A percentile compares a stretch with the other conserved stretches of the same genome.
Conservation (phyloP, 2,888 invertebrate species). For the Ennomos quercinarius region DNA sequence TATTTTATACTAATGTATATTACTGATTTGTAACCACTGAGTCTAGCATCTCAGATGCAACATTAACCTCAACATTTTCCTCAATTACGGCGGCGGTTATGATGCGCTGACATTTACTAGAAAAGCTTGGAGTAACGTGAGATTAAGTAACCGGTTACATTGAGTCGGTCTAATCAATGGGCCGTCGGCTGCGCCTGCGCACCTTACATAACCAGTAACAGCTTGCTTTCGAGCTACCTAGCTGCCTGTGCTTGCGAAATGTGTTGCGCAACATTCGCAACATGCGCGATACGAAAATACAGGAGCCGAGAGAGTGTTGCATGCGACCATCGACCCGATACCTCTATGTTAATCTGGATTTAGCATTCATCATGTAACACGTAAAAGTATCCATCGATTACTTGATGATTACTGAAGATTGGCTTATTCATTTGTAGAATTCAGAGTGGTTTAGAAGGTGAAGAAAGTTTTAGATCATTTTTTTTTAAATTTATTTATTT, state of each 20-base stretch:
- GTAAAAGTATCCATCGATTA: constrained; percentile 16
- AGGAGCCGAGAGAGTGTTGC: constrained; percentile 53
- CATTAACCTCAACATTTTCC: constrained; percentile 8
- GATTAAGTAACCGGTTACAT: constrained; percentile 75
- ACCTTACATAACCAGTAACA: constrained; percentile 65
- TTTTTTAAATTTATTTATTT: too few species aligned
- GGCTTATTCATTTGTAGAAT: constrained; percentile 8
- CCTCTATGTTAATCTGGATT: constrained; percentile 38
- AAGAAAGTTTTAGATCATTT: too few species aligned
- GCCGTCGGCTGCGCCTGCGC: constrained; percentile 53
- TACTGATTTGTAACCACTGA: constrained; percentile 4
- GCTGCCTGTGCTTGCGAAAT: constrained; percentile 74
- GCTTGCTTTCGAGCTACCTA: constrained; percentile 64
- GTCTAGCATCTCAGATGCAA: background rate
- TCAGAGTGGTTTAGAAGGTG: background rate
- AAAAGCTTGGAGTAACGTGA: constrained; percentile 50
- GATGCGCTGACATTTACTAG: constrained; percentile 31
- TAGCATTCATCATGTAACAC: constrained; percentile 26
- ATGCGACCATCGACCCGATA: constrained; percentile 41
- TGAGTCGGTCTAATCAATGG: constrained; percentile 79
- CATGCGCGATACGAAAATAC: constrained; percentile 70
- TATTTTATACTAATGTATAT: too few species aligned
- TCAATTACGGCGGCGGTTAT: constrained; percentile 5
- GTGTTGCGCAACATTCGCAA: constrained; percentile 75
- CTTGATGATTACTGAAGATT: constrained; percentile 10